Evolutionary conservation across 2,797 vertebrate genomes (phyloP), one percentile per base, ranked within the genome.

Genomic region (Cossypha heuglini): DNA sequence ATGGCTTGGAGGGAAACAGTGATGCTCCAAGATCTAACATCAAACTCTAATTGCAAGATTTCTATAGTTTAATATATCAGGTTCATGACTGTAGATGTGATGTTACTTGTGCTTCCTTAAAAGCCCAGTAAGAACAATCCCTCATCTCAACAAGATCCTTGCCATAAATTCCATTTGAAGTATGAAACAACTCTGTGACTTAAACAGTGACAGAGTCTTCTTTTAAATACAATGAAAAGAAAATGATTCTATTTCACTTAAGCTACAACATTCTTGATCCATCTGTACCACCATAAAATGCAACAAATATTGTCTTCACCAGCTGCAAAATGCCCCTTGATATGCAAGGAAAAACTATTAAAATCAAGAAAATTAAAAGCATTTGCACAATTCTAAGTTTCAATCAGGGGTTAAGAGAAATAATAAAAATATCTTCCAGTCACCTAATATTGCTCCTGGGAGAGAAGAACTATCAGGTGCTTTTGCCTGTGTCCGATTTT

Each of bases 371-470:
- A 81, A 58, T n/a, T 10, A 21, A 21, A 85, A 68, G 13, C 13
- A 87, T 80, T 78, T 83, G 51, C 13, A 64, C 4, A 76, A 37
- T 49, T 66, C 10, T 20, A 77, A 63, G 63, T 85, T 83, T 86
- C 54, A 83, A 15, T 1, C 6, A 61, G 22, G 29, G 8, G 38
- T 29, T 26, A 87, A 42, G 37, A 54, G 38, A 90, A 80, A 55
- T 22, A 57, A 69, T 11, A 80, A 54, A 81, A 81, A 8, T 28
- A 54, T 42, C 25, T 92, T 81, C 12, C 31, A 95, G 78, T 98
- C 94, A 98, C 98, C 97, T 94, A 98, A 77, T 95, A 98, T 98
- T 48, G 97, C 96, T 97, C 97, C 98, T 94, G 98, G 97, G 46
- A 97, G 75, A 31, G 97, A 97, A 92, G 94, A 94, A 67, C 75